Base-by-base conservation (phyloP, 2,113 vertebrate species). In the Thunnus maccoyii region DNA sequence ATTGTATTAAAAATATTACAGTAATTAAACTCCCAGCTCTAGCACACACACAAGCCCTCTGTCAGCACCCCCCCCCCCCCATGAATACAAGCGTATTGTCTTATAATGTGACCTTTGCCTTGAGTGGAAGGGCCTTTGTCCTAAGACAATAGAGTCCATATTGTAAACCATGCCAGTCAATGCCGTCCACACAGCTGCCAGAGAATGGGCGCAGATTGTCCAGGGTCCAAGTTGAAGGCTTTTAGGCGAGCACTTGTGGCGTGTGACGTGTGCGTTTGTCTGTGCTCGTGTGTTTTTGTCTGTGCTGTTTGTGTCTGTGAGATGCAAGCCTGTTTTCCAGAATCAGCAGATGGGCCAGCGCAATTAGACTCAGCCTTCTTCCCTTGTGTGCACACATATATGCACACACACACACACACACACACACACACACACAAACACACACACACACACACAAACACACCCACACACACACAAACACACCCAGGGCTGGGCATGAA, bases 131-230 rank as follows among this genome's bases (percentile, higher is more conserved):
- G 79, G 75, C 90, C 86, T 93, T 93, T 94, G 92, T 94, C 67
- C 74, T 60, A 20, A 84, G 44, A 94, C 92, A 92, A 93, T 90
- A 67, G 92, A 15, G 65, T 50, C 84, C 92, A 91, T 92, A 91
- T 91, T 93, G 88, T 83, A 82, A 90, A 91, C 89, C 78, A 82
- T 92, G 85, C 88, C 87, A 89, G 86, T 91, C 90, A 91, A 86
- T 86, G 88, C 17, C 76, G 55, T 83, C 82, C 80, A 78, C 84
- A 82, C 89, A 93, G 88, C 90, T 92, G 89, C 87, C 73, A 73
- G 71, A 83, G 81, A 88, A 79, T 54, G 83, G 85, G 18, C 70
- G 44, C 91, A 90, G 79, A 88, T 80, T 87, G 86, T 88, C 46
- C 72, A 32, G 77, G 84, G 88, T 89, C 80, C 83, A 93, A 87